Base-by-base conservation (phyloP, 1,140 invertebrate species). In the Drosophila orena region DNA sequence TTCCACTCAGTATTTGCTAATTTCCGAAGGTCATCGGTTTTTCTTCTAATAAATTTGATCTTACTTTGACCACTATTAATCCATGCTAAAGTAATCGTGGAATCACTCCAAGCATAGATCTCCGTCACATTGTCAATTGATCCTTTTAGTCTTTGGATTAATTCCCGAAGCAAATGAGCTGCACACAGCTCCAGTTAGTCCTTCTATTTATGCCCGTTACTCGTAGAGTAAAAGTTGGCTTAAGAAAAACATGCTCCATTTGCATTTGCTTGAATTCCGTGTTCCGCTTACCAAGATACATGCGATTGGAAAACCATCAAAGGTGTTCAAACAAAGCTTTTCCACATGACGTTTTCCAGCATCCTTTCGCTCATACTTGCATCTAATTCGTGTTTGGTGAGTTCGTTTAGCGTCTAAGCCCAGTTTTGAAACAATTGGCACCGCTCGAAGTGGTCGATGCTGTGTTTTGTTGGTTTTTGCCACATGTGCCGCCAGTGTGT, bases 401-500 rank as follows among this genome's bases (percentile, higher is more conserved):
- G 11, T 6, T 22, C 15, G 27, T 30, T 30, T 30, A 30, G 30
- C 15, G 3, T 22, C 8, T 14, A 15, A 14, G 24, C 44, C 37
- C 30, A 5, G 20, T 2, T 24, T 2, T 22, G 6, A n/a, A 40
- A 15, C 46, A 59, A 46, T 60, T 47, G 40, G 37, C 66, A 38
- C 40, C 30, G 37, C 24, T 72, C 22, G 34, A 43, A 42, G 17
- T 65, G 20, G 17, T 54, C 37, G 35, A 46, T 44, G 5, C 12
- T n/a, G 11, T 30, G 2, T 50, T 71, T 50, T 50, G 47, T 70
- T 40, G 42, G 14, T 30, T 62, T 64, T 53, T 85, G 62, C 72
- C 55, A 84, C 77, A 77, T 80, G 66, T 64, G 72, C 77, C 79
- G 55, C 53, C 78, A 74, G 64, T 65, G 72, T 75, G 70, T 52